These are phyloP conservation scores for Conger conger DNA, from an alignment of 2,113 vertebrate genomes.

Conservation along the genomic window DNA sequence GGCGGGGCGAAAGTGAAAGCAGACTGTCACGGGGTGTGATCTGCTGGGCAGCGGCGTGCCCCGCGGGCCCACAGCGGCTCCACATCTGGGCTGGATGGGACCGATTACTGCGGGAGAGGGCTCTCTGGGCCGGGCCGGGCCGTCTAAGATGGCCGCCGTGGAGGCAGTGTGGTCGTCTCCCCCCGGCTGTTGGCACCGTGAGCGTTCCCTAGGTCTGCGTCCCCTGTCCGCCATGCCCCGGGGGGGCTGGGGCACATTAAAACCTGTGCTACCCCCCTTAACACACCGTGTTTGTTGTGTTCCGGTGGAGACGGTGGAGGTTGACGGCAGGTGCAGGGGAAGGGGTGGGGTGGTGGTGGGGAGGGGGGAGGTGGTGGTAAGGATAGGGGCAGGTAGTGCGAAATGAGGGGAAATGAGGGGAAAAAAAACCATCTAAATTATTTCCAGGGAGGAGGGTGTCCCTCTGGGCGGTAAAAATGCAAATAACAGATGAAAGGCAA, in stretches of 20 bases:
- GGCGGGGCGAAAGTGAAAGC: constrained; percentile 72
- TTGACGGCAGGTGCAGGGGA: constrained; percentile 1
- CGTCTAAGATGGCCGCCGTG: neutral
- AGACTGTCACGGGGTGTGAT: constrained; percentile 78
- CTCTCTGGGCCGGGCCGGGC: constrained; percentile 48
- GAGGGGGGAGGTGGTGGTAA: constrained; percentile 34
- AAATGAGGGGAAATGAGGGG: constrained; percentile 30
- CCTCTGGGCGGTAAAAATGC: constrained; percentile 71
- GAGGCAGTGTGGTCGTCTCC: neutral
- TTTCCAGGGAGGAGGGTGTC: constrained; percentile 52
- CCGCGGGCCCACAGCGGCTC: constrained; percentile 76
- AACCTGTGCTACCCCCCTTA: constrained; percentile 23
- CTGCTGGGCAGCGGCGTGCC: constrained; percentile 79
- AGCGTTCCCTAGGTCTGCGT: neutral
- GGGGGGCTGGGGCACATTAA: constrained; percentile 38
- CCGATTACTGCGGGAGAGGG: constrained; percentile 78
- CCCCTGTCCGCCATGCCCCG: neutral
- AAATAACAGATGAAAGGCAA: constrained; percentile 78
- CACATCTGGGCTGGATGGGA: constrained; percentile 82
- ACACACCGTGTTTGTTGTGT: constrained; percentile 64
- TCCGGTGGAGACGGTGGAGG: constrained; percentile 48
- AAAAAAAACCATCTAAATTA: constrained; percentile 76
- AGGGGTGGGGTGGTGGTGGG: constrained; percentile 28
- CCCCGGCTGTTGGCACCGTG: neutral
- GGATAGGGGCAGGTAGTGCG: constrained; percentile 59